These are phyloP conservation scores for Siniperca obscura DNA, from an alignment of 2,797 vertebrate genomes.

Conservation along the genomic window DNA sequence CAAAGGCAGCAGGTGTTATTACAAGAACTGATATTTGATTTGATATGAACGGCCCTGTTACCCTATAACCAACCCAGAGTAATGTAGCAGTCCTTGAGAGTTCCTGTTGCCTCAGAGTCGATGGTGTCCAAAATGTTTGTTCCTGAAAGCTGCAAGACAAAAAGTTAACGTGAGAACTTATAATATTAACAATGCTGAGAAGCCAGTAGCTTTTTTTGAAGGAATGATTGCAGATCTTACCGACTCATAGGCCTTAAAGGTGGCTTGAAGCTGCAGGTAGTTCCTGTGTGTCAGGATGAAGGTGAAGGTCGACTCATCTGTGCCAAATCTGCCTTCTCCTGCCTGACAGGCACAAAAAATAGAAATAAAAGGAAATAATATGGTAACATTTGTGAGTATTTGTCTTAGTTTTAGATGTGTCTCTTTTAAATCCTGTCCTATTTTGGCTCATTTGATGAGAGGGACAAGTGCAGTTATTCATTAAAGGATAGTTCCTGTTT, in stretches of 20 bases:
- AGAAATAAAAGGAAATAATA: neutral
- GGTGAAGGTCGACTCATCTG: slow-evolving; percentile 93
- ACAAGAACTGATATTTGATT: neutral
- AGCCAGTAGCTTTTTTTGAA: accelerated
- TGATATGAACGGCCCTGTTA: neutral
- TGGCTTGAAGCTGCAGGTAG: slow-evolving; percentile 93
- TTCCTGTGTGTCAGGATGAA: slow-evolving; percentile 92
- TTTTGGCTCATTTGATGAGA: neutral
- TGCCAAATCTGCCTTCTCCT: slow-evolving; percentile 94
- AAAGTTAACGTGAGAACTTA: neutral
- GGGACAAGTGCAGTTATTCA: neutral
- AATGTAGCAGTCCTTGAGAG: slow-evolving; percentile 86
- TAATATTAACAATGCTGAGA: neutral
- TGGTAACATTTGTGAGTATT: neutral
- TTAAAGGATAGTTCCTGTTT: neutral
- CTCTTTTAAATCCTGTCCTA: neutral
- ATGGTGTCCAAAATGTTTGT: slow-evolving; percentile 87
- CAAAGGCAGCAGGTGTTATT: slow-evolving; percentile 3
- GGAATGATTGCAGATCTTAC: slow-evolving; percentile 78
- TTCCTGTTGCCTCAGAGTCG: slow-evolving; percentile 83
- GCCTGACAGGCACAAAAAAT: slow-evolving; percentile 82
- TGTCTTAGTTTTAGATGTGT: neutral
- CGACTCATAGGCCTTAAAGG: slow-evolving; percentile 91
- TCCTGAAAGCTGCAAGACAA: slow-evolving; percentile 81
- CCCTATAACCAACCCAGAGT: slow-evolving; percentile 76